These are phyloP conservation scores for Pitangus sulphuratus DNA, from an alignment of 2,797 vertebrate genomes.

Conservation along the genomic window DNA sequence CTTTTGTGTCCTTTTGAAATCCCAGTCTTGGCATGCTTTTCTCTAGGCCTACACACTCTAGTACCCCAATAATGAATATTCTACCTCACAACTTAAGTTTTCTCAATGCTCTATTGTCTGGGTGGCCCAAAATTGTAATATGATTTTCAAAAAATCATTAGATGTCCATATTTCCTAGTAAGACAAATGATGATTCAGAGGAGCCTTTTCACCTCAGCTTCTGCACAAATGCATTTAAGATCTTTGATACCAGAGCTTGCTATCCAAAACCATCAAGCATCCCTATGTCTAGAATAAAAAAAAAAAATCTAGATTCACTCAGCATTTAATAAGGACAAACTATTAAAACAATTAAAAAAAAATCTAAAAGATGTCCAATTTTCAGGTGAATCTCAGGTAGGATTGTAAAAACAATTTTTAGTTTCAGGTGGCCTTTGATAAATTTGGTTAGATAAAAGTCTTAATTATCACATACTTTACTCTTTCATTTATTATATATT, in stretches of 20 bases:
- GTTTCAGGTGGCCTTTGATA: neutral
- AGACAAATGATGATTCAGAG: neutral
- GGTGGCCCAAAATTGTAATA: neutral
- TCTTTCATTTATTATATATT: neutral
- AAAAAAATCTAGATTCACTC: neutral
- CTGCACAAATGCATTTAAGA: neutral
- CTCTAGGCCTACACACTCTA: neutral
- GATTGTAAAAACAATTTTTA: neutral
- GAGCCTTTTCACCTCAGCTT: neutral
- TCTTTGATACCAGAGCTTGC: neutral
- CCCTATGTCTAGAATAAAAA: neutral
- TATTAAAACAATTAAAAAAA: neutral
- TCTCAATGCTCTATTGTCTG: neutral
- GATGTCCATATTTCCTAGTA: neutral
- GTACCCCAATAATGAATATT: neutral
- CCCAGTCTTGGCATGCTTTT: neutral
- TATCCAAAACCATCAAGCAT: neutral
- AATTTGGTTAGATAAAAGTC: neutral
- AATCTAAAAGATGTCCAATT: neutral
- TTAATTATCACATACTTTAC: neutral
- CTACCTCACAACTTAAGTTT: neutral
- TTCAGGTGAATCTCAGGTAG: neutral
- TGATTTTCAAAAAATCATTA: neutral
- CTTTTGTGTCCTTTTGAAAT: neutral
- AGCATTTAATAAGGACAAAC: neutral